Conservation (phyloP, 1,140 invertebrate genomes). For the Schmidtea mediterranea region DNA sequence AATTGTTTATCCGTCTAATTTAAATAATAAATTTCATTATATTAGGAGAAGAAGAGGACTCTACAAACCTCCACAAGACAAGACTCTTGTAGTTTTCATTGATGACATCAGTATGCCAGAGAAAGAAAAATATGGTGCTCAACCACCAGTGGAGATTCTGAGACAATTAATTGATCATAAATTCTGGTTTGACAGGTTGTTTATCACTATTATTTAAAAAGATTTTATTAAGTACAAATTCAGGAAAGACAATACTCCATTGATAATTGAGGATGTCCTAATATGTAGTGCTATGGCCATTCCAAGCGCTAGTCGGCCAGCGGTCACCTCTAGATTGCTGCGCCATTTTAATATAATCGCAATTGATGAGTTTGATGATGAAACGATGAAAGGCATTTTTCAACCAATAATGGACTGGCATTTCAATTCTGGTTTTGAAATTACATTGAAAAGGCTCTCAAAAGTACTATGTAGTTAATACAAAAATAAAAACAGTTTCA, state of each 20-base stretch:
- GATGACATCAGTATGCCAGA: slow-evolving; percentile 29
- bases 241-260: slow-evolving; percentile 22
- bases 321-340: slow-evolving; percentile 21
- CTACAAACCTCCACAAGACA: slow-evolving; percentile 19
- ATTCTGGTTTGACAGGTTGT: slow-evolving; percentile 25
- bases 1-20: slow-evolving; percentile 33
- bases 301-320: slow-evolving; percentile 23
- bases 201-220: background rate
- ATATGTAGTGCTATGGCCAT: slow-evolving; percentile 25
- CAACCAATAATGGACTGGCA: slow-evolving; percentile 27
- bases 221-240: slow-evolving; percentile 5
- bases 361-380: slow-evolving; percentile 25
- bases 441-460: slow-evolving; percentile 26
- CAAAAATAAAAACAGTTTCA: no score
- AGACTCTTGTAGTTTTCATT: slow-evolving; percentile 23
- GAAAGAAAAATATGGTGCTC: slow-evolving; percentile 25
- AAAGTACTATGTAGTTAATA: no score
- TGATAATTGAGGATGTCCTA: slow-evolving; percentile 19
- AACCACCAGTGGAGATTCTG: slow-evolving; percentile 25
- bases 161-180: slow-evolving; percentile 25
- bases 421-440: slow-evolving; percentile 20
- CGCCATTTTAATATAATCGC: slow-evolving; percentile 25
- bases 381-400: slow-evolving; percentile 27
- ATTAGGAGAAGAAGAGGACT: slow-evolving; percentile 19
- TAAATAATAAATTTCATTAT: slow-evolving; percentile 14